Base-by-base conservation (phyloP, 1,140 invertebrate species). In the Amyelois transitella region DNA sequence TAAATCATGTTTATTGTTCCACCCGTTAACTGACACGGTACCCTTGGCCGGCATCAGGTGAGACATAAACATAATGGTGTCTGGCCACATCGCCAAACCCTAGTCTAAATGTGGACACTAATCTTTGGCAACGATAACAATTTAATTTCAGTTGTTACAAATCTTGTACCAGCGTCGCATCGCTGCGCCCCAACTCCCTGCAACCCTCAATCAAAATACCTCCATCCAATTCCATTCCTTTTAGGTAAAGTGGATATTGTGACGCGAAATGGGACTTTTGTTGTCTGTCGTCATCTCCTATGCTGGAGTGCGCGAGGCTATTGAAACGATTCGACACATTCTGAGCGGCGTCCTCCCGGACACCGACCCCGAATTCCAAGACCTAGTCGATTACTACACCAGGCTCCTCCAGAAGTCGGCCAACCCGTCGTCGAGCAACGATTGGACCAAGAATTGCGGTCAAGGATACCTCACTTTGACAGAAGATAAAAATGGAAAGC, bases 241-340 rank as follows among this genome's bases (percentile, higher is more conserved):
- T 69, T 48, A 60, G 63, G 68, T 43, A 47, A 58, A 56, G 52
- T 69, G 62, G 57, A 55, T 68, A 58, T 55, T 43, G 69, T 74
- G 69, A 60, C 53, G 62, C 74, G 70, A 74, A 73, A 94, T 94
- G 93, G 93, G 92, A 66, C 77, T 94, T 17, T 74, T 94, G 55
- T 82, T 94, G 45, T 94, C 94, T 8, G 84, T 94, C 66, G 75
- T 95, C 19, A 89, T 94, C 58, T 90, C 92, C n/a, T 94, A 93
- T 69, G 90, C 93, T 18, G 93, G 94, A 51, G 90, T 93, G 2
- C 55, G 93, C 55, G 94, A 95, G 77, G 88, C 94, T 12, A 72
- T 93, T 12, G 89, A 90, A 28, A 92, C 91, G 59, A 75, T 91
- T 43, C 81, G 85, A 62, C 90, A 91, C 66, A 86, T 92, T 28